Evolutionary conservation across 2,888 invertebrate genomes (phyloP), one percentile per base, ranked within the genome.

Genomic region (Atrina japonica): DNA sequence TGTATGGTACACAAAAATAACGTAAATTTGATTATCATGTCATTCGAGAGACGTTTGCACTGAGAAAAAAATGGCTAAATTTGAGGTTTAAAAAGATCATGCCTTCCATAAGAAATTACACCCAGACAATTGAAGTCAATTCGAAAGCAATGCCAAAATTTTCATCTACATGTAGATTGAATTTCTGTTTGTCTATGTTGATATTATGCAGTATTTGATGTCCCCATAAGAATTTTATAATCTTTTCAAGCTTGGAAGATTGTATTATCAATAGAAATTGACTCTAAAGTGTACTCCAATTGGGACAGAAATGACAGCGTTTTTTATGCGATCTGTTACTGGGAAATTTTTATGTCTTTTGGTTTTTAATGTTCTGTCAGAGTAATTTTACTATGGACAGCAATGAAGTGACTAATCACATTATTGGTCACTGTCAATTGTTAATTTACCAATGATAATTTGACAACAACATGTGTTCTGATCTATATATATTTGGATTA

Each of bases 81-180:
- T 35, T 25, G 18, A 23, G 52, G 49, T 53, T 64, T 64, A 23
- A 52, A 64, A 64, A 49, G 52, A 52, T 64, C 64, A 52, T 9
- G n/a, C 64, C 30, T 27, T 25, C 40, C 16, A 64, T 41, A 16
- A 52, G 27, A 25, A 52, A 35, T 30, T 53, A 27, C 35, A 40
- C n/a, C 40, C 52, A 64, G 64, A 64, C 64, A 41, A 64, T 64
- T 52, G 64, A 52, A 64, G 52, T 35, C 11, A 35, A 7, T 35
- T 35, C 5, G 35, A 35, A 35, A 7, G 11, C 5, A n/a, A 18
- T 40, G 18, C 40, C 9, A 18, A 56, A 56, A 56, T 40, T 68
- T 68, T 61, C 68, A 68, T 68, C 47, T 68, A 56, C 59, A 68
- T 68, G 68, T 35, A 68, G 61, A 68, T 68, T 61, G 61, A 53